phyloP scores from a whole-genome alignment of 2,888 invertebrate genomes.

The Sycophila texana region DNA sequence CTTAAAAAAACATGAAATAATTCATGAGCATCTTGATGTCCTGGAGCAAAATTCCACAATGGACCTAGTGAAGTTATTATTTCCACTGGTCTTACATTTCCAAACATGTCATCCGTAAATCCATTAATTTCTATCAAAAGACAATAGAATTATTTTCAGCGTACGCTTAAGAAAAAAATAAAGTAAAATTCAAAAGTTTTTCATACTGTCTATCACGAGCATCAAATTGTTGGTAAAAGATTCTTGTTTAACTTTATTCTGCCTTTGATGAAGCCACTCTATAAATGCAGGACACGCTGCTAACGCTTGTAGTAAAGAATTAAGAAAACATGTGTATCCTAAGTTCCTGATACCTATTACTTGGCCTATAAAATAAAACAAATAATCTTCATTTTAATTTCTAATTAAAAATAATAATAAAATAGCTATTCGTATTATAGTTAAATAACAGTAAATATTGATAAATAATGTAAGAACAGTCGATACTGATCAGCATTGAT shows the following conservation, averaged over 20 bases:
- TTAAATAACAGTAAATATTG: not conserved
- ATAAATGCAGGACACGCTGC: slow-evolving; percentile 91
- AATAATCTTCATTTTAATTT: not conserved
- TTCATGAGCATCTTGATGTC: slow-evolving; percentile 97
- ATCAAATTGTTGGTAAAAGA: slow-evolving; percentile 86
- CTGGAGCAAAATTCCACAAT: slow-evolving; percentile 91
- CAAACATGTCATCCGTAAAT: slow-evolving; percentile 68
- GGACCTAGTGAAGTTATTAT: slow-evolving; percentile 81
- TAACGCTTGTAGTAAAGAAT: slow-evolving; percentile 92
- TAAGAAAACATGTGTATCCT: slow-evolving; percentile 94
- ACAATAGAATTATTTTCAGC: not conserved
- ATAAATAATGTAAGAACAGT: too few species aligned
- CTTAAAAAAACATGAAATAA: slow-evolving; percentile 91
- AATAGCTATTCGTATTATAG: not conserved
- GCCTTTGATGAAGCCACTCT: slow-evolving; percentile 85
- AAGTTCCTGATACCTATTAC: slow-evolving; percentile 92
- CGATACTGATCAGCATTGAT: too few species aligned
- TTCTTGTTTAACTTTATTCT: slow-evolving; percentile 81
- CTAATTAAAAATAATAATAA: not conserved
- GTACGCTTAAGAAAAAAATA: not conserved
- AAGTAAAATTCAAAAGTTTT: slow-evolving; percentile 11
- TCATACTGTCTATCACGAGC: slow-evolving; percentile 84
- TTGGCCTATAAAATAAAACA: slow-evolving; percentile 79
- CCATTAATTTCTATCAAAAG: slow-evolving; percentile 69
- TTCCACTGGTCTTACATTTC: slow-evolving; percentile 70